These are phyloP conservation scores for Drosophila crucigera DNA, from an alignment of 2,888 invertebrate genomes.

Conservation along the genomic window DNA sequence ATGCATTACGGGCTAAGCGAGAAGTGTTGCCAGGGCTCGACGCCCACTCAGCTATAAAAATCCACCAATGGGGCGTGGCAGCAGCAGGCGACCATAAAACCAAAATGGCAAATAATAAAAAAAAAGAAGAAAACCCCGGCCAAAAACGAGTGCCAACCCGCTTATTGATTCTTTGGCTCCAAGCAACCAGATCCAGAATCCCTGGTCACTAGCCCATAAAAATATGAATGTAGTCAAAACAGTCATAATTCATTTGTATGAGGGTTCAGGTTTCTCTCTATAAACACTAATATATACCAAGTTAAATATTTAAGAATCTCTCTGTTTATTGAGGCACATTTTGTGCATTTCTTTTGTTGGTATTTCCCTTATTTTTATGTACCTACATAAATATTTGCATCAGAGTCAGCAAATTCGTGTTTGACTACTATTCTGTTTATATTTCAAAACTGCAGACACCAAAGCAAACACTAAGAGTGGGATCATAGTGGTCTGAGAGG, in stretches of 20 bases:
- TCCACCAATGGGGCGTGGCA: conserved; percentile 51
- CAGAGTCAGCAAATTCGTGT: conserved; percentile 73
- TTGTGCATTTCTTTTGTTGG: conserved; percentile 3
- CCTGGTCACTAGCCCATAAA: conserved; percentile 42
- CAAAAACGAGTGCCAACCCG: conserved; percentile 27
- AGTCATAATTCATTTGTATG: conserved; percentile 43
- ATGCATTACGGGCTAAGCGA: conserved; percentile 56
- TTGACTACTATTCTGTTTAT: conserved; percentile 64
- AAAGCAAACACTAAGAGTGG: conserved; percentile 33
- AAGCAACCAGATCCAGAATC: background rate
- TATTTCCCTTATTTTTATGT: conserved; percentile 36
- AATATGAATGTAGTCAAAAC: conserved; percentile 58
- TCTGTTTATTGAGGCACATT: conserved; percentile 55
- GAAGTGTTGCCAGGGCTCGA: conserved; percentile 36
- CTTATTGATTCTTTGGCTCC: conserved; percentile 44
- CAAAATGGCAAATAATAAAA: conserved; percentile 61
- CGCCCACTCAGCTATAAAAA: conserved; percentile 52
- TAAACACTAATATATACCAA: background rate
- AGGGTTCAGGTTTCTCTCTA: conserved; percentile 11
- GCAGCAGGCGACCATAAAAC: conserved; percentile 41
- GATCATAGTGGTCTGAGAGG: rapidly evolving
- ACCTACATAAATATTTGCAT: conserved; percentile 44
- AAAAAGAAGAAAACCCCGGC: conserved; percentile 23
- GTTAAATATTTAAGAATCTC: conserved; percentile 51
- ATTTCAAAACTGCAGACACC: conserved; percentile 68